phyloP scores from a whole-genome alignment of 1,140 invertebrate species.

The Trichoplusia ni region DNA sequence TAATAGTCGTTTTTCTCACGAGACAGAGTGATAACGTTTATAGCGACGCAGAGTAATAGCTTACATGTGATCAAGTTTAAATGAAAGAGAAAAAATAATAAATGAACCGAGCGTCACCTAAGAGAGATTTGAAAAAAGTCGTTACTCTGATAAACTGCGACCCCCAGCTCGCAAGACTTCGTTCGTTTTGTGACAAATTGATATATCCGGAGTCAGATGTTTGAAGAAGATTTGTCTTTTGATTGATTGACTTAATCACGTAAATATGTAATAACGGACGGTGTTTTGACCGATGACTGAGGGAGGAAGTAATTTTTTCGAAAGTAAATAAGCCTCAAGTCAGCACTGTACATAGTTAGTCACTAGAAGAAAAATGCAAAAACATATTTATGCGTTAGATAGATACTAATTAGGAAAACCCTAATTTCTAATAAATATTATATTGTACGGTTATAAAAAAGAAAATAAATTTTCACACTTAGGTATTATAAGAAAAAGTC shows the following conservation, averaged over 20 bases:
- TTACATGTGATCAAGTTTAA: conserved; percentile 70
- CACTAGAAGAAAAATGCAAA: no score
- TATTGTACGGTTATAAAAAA: no score
- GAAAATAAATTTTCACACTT: no score
- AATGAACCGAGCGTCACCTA: conserved; percentile 75
- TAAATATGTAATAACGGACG: no score
- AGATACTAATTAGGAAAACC: no score
- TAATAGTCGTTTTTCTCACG: conserved; percentile 59
- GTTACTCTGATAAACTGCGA: conserved; percentile 74
- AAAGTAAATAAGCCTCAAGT: no score
- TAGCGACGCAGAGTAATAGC: conserved; percentile 63
- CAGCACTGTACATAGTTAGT: no score
- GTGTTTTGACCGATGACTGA: no score
- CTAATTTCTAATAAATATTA: no score
- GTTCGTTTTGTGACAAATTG: conserved; percentile 36
- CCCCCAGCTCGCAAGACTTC: conserved; percentile 48
- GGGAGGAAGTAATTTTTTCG: no score
- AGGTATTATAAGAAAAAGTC: no score
- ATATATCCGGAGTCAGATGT: conserved; percentile 32
- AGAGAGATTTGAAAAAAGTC: conserved; percentile 74
- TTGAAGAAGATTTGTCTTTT: conserved; percentile 15
- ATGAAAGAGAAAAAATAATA: conserved; percentile 75
- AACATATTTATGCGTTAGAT: no score
- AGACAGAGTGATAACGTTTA: conserved; percentile 65
- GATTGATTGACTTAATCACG: conserved; percentile 22